These are phyloP conservation scores for Solenopsis invicta DNA, from an alignment of 1,140 invertebrate genomes.

Conservation along the genomic window DNA sequence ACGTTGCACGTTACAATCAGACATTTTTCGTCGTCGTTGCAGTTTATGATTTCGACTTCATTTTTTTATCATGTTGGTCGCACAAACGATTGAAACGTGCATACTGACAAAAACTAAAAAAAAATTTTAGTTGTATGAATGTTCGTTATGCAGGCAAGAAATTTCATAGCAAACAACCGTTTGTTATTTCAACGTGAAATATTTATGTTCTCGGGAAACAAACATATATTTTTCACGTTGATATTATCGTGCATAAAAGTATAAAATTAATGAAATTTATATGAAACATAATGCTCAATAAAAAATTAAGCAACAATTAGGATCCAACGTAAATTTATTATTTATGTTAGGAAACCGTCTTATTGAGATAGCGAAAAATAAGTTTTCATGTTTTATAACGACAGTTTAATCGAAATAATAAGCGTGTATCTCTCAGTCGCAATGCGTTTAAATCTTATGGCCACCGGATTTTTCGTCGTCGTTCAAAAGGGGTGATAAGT, in stretches of 20 bases:
- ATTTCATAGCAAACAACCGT: conserved; percentile 2
- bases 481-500: conserved; percentile 18
- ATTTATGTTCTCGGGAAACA: not conserved
- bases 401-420: not conserved
- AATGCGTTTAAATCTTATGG: conserved; percentile 67
- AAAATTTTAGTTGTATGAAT: not conserved
- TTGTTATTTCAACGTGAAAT: conserved; percentile 9
- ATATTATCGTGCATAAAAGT: not conserved
- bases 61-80: not conserved
- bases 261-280: not conserved
- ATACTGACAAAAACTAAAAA: conserved; percentile 23
- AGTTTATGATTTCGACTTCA: conserved; percentile 24
- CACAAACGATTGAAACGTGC: conserved; percentile 27
- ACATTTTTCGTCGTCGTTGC: conserved; percentile 25
- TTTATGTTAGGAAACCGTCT: not conserved
- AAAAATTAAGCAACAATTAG: not conserved
- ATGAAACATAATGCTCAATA: not conserved
- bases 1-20: not conserved
- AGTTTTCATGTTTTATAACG: not conserved
- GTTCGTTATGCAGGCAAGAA: conserved; percentile 19
- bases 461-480: conserved; percentile 30
- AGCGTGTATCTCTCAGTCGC: not conserved
- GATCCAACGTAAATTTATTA: not conserved
- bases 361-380: not conserved
- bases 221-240: not conserved